Evolutionary conservation across 2,113 vertebrate genomes (phyloP).

Genomic region (Glareola pratincola): DNA sequence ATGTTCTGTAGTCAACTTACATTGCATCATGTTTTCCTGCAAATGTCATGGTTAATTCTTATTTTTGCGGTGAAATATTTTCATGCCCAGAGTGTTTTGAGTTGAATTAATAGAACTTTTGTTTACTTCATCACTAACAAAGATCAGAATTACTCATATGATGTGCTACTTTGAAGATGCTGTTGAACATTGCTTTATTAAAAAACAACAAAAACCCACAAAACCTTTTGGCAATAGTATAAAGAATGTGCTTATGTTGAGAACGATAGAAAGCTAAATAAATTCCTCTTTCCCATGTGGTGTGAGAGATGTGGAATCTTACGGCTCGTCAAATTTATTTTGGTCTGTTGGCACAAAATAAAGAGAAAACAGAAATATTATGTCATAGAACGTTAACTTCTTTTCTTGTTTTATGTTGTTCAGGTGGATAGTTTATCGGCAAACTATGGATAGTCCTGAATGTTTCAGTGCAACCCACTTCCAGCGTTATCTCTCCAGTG

Average conservation of each 20-base stretch:
- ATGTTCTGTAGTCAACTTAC: not conserved
- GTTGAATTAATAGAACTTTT: not conserved
- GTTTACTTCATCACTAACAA: not conserved
- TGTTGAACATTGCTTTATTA: not conserved
- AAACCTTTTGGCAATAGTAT: not conserved
- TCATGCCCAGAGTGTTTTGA: not conserved
- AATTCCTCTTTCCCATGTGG: not conserved
- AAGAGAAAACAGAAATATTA: not conserved
- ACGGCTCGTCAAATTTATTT: not conserved
- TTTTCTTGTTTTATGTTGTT: not conserved
- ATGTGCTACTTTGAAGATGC: not conserved
- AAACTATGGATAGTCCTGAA: constrained; percentile 79
- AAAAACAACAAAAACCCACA: not conserved
- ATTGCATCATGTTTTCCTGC: not conserved
- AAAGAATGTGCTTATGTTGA: not conserved
- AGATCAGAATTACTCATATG: not conserved
- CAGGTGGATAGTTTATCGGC: constrained; percentile 89
- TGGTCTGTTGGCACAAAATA: accelerated
- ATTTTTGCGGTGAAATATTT: not conserved
- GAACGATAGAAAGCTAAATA: not conserved
- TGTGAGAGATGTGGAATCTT: not conserved
- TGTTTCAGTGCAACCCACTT: constrained; percentile 87
- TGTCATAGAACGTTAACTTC: not conserved
- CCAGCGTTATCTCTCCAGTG: constrained; percentile 83
- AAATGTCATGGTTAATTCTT: not conserved